These are phyloP conservation scores for Gryllus bimaculatus DNA, from an alignment of 1,140 invertebrate species.

Conservation along the genomic window DNA sequence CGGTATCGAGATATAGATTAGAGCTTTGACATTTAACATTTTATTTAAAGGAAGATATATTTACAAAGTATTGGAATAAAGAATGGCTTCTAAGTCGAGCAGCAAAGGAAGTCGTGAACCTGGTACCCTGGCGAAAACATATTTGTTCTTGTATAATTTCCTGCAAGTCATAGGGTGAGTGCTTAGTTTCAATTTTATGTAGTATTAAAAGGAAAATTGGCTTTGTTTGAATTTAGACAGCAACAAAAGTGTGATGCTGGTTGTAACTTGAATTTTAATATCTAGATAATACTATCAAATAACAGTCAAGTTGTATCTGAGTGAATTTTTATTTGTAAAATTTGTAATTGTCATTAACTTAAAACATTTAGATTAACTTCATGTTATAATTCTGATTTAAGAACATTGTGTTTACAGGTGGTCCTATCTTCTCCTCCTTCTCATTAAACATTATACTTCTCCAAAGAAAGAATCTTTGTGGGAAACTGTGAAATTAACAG, in stretches of 20 bases:
- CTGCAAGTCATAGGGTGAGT: conserved; percentile 36
- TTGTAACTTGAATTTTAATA: no score
- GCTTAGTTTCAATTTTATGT: not conserved
- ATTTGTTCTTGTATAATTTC: conserved; percentile 36
- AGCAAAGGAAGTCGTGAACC: conserved; percentile 25
- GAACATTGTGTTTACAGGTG: conserved; percentile 43
- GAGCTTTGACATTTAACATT: not conserved
- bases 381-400: not conserved
- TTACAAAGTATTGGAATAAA: not conserved
- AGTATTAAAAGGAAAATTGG: not conserved
- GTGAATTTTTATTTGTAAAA: no score
- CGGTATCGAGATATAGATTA: not conserved
- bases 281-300: no score
- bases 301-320: no score
- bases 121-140: conserved; percentile 28
- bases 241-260: no score
- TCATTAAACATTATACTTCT: conserved; percentile 44
- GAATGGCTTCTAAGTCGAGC: conserved; percentile 4
- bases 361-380: not conserved
- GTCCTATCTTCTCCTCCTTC: conserved; percentile 57
- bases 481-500: conserved; percentile 50
- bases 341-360: no score
- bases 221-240: not conserved
- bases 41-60: not conserved
- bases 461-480: conserved; percentile 46